phyloP scores from a whole-genome alignment of 2,888 invertebrate genomes.

The Eristalinus sepulchralis region DNA sequence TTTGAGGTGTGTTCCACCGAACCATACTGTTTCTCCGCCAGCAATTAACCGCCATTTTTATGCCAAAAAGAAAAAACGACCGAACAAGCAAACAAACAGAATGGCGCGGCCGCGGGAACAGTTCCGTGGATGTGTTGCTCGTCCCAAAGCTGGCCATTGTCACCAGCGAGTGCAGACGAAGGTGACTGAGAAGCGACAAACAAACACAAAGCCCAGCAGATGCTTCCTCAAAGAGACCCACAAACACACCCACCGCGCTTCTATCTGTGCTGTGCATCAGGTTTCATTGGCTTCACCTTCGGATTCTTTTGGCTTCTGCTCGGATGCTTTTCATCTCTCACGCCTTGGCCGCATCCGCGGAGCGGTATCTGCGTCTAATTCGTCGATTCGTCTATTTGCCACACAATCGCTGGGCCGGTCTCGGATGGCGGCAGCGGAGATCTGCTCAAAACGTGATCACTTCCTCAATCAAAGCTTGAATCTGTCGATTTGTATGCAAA shows the following conservation, averaged over 20 bases:
- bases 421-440: neutral
- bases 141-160: slow-evolving; percentile 50
- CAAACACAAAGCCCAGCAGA: slow-evolving; percentile 19
- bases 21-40: slow-evolving; percentile 16
- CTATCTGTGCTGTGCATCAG: slow-evolving; percentile 8
- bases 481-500: slow-evolving; percentile 60
- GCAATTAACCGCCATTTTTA: slow-evolving; percentile 24
- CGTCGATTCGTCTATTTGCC: neutral
- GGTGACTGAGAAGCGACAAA: neutral
- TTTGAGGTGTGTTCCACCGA: slow-evolving; percentile 50
- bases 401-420: neutral
- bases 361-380: neutral
- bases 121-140: neutral
- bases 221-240: slow-evolving; percentile 19
- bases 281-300: slow-evolving; percentile 30
- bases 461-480: slow-evolving; percentile 62
- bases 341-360: neutral
- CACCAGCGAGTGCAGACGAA: slow-evolving; percentile 18
- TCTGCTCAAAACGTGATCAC: slow-evolving; percentile 25
- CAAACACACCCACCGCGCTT: slow-evolving; percentile 49
- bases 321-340: slow-evolving; percentile 12
- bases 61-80: slow-evolving; percentile 21
- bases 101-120: neutral
- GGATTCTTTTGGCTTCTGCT: slow-evolving; percentile 15
- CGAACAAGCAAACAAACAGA: neutral